Evolutionary conservation across 2,888 invertebrate species (phyloP).

Genomic region (Anoncus sp.): DNA sequence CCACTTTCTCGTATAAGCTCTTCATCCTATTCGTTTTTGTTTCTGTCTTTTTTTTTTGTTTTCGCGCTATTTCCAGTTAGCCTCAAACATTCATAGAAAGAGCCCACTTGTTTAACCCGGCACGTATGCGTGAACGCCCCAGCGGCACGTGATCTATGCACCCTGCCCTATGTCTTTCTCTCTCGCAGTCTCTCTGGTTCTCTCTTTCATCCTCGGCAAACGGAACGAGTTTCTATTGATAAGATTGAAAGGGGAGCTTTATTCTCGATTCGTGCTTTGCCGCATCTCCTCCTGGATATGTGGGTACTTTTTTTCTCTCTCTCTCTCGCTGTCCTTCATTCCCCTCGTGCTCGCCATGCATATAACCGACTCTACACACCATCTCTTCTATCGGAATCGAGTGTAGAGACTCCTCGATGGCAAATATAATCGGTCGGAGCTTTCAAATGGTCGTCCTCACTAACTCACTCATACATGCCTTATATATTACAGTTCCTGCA

Average conservation of each 20-base stretch:
- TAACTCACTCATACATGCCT: slow-evolving; percentile 28
- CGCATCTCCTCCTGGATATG: slow-evolving; percentile 48
- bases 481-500: slow-evolving; percentile 1
- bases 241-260: slow-evolving; percentile 61
- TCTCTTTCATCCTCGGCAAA: slow-evolving; percentile 42
- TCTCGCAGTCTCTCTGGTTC: slow-evolving; percentile 16
- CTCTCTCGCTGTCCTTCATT: slow-evolving; percentile 54
- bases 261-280: slow-evolving; percentile 58
- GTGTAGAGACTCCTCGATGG: slow-evolving; percentile 15
- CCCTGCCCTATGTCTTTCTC: slow-evolving; percentile 21
- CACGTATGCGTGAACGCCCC: slow-evolving; percentile 60
- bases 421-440: slow-evolving; percentile 35
- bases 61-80: slow-evolving; percentile 39
- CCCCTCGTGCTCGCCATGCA: slow-evolving; percentile 40
- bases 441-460: slow-evolving; percentile 28
- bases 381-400: slow-evolving; percentile 52
- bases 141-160: slow-evolving; percentile 56
- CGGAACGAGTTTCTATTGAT: slow-evolving; percentile 63
- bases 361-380: slow-evolving; percentile 28
- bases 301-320: slow-evolving; percentile 20
- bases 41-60: slow-evolving; percentile 5
- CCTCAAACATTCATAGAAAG: slow-evolving; percentile 73
- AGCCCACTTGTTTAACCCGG: slow-evolving; percentile 66
- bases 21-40: slow-evolving; percentile 19
- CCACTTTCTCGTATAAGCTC: slow-evolving; percentile 26